Evolutionary conservation across 2,888 invertebrate species (phyloP).

Genomic region (Muscina levida): DNA sequence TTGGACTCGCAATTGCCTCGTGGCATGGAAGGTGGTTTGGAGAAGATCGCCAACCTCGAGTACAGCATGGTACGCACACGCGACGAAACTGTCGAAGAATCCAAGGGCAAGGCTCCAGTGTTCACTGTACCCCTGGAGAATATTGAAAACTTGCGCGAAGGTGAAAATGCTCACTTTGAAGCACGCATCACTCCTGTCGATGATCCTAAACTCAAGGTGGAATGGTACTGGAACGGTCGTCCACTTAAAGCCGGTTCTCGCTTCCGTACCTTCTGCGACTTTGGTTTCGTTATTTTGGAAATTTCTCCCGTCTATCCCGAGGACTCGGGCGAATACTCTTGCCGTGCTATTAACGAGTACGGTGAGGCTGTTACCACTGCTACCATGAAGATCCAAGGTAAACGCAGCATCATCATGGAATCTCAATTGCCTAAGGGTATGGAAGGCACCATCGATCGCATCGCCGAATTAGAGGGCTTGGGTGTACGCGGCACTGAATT

Average conservation of each 20-base stretch:
- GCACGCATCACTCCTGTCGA: conserved; percentile 93
- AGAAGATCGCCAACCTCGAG: conserved; percentile 95
- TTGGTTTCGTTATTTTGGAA: conserved; percentile 98
- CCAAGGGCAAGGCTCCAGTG: conserved; percentile 91
- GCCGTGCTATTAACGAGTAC: conserved; percentile 92
- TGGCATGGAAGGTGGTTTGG: conserved; percentile 96
- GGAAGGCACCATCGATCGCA: conserved; percentile 96
- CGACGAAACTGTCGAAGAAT: conserved; percentile 87
- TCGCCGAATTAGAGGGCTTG: conserved; percentile 93
- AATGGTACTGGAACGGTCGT: conserved; percentile 97
- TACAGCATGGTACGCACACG: conserved; percentile 90
- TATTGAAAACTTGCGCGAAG: conserved; percentile 91
- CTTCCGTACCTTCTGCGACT: conserved; percentile 98
- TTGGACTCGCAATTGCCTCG: conserved; percentile 95
- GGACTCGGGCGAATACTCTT: conserved; percentile 95
- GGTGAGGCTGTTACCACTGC: conserved; percentile 95
- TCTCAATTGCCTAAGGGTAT: conserved; percentile 95
- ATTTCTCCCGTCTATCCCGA: conserved; percentile 98
- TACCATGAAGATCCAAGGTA: conserved; percentile 93
- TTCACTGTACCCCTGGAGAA: conserved; percentile 94
- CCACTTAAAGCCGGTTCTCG: conserved; percentile 93
- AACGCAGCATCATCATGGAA: conserved; percentile 93
- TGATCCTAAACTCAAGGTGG: conserved; percentile 93
- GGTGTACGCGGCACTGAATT: conserved; percentile 85
- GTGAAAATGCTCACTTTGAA: conserved; percentile 95